Conservation (phyloP, 2,797 vertebrate species). For the Coracias cyanogaster region DNA sequence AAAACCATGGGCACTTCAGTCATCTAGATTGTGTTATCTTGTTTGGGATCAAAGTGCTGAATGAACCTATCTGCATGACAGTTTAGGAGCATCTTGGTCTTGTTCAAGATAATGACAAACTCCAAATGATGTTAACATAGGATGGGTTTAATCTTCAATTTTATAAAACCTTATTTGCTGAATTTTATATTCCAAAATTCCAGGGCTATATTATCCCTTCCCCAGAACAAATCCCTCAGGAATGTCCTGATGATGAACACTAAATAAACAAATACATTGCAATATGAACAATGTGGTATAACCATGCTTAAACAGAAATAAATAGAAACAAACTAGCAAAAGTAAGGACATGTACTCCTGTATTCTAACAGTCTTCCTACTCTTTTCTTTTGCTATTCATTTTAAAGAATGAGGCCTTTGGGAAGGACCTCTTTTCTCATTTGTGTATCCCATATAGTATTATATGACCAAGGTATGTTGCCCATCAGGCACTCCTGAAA, state of each 20-base stretch:
- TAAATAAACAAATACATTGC: neutral
- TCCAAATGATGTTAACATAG: fast-evolving
- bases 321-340: neutral
- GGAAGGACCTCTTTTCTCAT: neutral
- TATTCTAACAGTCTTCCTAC: neutral
- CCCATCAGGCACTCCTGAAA: neutral
- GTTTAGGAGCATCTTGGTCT: neutral
- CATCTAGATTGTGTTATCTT: neutral
- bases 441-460: neutral
- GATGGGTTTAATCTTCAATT: neutral
- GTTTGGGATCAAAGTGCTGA: neutral
- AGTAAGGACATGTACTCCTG: neutral
- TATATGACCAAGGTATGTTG: neutral
- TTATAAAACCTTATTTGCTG: neutral
- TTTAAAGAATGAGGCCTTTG: neutral
- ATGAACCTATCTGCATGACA: neutral
- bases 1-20: neutral
- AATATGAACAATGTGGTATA: neutral
- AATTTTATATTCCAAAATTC: neutral
- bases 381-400: neutral
- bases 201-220: neutral
- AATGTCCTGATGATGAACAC: neutral
- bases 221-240: fast-evolving
- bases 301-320: neutral
- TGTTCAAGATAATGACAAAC: neutral